Conservation (phyloP, 2,888 invertebrate genomes). For the Erebia ligea region DNA sequence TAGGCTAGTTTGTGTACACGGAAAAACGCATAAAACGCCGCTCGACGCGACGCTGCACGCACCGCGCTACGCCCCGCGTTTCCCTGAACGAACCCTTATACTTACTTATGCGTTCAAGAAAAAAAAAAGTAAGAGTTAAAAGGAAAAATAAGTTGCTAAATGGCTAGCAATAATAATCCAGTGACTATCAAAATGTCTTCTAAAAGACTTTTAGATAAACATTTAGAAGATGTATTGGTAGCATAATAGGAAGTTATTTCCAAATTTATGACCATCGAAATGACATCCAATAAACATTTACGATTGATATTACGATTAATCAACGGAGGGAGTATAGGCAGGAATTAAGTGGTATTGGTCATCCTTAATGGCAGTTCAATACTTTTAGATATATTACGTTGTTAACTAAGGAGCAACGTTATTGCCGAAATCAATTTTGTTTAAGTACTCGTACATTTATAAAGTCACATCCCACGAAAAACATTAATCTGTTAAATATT, state of each 20-base stretch:
- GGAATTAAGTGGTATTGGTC: conserved; percentile 17
- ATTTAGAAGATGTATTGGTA: conserved; percentile 1
- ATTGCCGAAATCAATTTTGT: neutral
- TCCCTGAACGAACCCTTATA: too few species aligned
- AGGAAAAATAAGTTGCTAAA: neutral
- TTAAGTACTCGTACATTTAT: too few species aligned
- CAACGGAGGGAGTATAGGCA: conserved; percentile 2
- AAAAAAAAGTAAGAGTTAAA: neutral
- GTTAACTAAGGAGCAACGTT: neutral
- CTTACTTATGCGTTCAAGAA: too few species aligned
- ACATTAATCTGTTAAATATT: too few species aligned
- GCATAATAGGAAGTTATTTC: neutral
- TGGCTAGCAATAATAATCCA: neutral
- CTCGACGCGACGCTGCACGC: too few species aligned
- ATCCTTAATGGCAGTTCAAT: conserved; percentile 15
- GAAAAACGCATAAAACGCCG: too few species aligned
- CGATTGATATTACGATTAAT: conserved; percentile 15
- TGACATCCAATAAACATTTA: conserved; percentile 16
- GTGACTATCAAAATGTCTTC: neutral
- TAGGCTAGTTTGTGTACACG: too few species aligned
- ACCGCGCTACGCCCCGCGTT: too few species aligned
- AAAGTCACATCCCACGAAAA: too few species aligned
- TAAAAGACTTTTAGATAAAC: neutral
- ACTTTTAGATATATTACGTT: neutral
- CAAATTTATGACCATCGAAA: conserved; percentile 10